phyloP scores from a whole-genome alignment of 1,140 invertebrate species.

The Caerostris darwini region DNA sequence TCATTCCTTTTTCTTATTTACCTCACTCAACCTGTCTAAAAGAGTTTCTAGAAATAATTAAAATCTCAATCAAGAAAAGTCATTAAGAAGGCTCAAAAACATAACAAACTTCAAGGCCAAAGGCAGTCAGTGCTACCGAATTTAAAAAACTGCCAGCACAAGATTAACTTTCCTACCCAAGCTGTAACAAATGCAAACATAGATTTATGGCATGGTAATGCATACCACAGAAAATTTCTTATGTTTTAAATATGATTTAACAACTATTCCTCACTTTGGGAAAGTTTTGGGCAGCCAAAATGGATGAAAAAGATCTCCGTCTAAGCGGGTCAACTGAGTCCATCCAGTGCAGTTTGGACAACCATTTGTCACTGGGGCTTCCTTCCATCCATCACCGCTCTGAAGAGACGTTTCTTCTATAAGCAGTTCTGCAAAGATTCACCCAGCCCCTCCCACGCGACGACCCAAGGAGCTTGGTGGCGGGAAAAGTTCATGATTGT shows the following conservation, averaged over 20 bases:
- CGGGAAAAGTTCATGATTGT: slow-evolving; percentile 3
- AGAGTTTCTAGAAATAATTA: too few relatives aligned
- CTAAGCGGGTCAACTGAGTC: not conserved
- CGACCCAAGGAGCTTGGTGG: too few relatives aligned
- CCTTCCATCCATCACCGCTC: not conserved
- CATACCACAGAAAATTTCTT: not conserved
- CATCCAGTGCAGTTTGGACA: not conserved
- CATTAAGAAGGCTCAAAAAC: too few relatives aligned
- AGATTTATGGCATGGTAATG: not conserved
- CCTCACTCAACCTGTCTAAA: too few relatives aligned
- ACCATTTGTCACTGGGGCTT: slow-evolving; percentile 24
- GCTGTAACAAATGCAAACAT: not conserved
- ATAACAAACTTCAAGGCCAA: too few relatives aligned
- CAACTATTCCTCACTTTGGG: not conserved
- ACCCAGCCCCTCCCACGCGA: too few relatives aligned
- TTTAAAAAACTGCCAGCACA: not conserved
- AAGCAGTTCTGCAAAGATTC: not conserved
- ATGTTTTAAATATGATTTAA: not conserved
- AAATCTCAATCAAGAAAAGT: too few relatives aligned
- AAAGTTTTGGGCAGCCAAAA: not conserved
- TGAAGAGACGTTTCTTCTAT: not conserved
- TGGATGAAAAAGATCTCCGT: not conserved
- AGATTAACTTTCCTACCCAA: not conserved
- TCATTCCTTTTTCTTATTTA: too few relatives aligned
- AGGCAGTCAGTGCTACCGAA: too few relatives aligned